A percentile compares a stretch with the other conserved stretches of the same genome.
Evolutionary conservation across 1,140 invertebrate species (phyloP).

Genomic region (Hetaerina americana): DNA sequence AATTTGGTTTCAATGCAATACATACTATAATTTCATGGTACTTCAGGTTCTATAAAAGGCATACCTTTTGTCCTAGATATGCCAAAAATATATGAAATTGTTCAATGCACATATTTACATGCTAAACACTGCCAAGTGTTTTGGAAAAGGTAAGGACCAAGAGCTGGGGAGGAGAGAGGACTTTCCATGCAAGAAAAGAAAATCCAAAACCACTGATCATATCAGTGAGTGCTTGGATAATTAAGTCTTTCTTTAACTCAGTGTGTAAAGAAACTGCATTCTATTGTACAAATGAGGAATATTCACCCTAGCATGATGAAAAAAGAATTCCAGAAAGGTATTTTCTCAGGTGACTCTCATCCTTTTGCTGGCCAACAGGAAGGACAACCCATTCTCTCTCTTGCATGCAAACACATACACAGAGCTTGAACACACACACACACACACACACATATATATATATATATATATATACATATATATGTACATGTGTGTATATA

Average conservation of each 20-base stretch:
- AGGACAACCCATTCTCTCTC: neutral
- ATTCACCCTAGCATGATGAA: neutral
- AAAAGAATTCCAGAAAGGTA: neutral
- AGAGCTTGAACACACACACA: neutral
- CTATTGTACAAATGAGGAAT: neutral
- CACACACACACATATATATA: too few relatives aligned
- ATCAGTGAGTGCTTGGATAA: neutral
- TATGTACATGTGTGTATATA: too few relatives aligned
- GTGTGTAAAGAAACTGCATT: neutral
- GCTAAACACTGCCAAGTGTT: constrained; percentile 3
- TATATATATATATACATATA: too few relatives aligned
- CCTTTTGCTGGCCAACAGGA: neutral
- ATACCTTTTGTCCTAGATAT: constrained; percentile 4
- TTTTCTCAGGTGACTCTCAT: neutral
- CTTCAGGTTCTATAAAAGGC: constrained; percentile 12
- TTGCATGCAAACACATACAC: neutral
- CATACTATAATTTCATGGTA: constrained; percentile 7
- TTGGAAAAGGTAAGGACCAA: neutral
- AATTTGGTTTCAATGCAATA: constrained; percentile 12
- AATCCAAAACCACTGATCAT: neutral
- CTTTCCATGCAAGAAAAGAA: constrained; percentile 2
- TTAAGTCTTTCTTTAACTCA: neutral
- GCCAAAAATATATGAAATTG: neutral
- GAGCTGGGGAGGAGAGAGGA: neutral
- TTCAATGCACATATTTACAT: constrained; percentile 10